A percentile compares a stretch with the other conserved stretches of the same genome.
Evolutionary conservation across 2,797 vertebrate genomes (phyloP).

Genomic region (Paratrypauchen microcephalus): DNA sequence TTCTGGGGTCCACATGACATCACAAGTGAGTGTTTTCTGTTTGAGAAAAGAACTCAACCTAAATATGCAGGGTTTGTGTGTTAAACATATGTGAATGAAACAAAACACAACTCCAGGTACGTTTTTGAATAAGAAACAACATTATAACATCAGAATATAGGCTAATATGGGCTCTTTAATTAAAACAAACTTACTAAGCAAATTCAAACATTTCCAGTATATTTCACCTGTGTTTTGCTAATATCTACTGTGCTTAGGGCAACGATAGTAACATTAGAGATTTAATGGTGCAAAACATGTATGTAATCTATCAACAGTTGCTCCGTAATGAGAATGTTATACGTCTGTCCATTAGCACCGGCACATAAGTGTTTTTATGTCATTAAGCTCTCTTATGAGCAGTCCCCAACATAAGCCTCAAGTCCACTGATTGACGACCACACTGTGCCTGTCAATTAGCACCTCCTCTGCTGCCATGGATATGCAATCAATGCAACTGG

Average conservation of each 20-base stretch:
- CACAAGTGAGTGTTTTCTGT: too few relatives aligned
- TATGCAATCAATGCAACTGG: conserved; percentile 52
- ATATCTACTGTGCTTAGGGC: conserved; percentile 24
- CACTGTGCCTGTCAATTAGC: conserved; percentile 53
- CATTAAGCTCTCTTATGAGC: conserved; percentile 55
- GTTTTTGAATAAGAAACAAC: too few relatives aligned
- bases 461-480: conserved; percentile 39
- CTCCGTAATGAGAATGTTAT: conserved; percentile 49
- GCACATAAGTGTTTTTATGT: conserved; percentile 46
- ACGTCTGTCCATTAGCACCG: conserved; percentile 55
- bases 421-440: conserved; percentile 57
- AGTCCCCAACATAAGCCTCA: conserved; percentile 39
- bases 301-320: conserved; percentile 57
- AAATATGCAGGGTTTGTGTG: too few relatives aligned
- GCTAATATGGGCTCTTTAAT: too few relatives aligned
- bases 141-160: too few relatives aligned
- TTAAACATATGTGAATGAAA: too few relatives aligned
- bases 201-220: conserved; percentile 10
- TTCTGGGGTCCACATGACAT: too few relatives aligned
- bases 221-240: conserved; percentile 16
- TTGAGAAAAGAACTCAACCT: too few relatives aligned
- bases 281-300: conserved; percentile 55
- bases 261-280: conserved; percentile 40
- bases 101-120: too few relatives aligned
- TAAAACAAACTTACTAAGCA: conserved; percentile 13